Evolutionary conservation across 2,888 invertebrate species (phyloP).

Genomic region (Pycnomerus fuliginosus): DNA sequence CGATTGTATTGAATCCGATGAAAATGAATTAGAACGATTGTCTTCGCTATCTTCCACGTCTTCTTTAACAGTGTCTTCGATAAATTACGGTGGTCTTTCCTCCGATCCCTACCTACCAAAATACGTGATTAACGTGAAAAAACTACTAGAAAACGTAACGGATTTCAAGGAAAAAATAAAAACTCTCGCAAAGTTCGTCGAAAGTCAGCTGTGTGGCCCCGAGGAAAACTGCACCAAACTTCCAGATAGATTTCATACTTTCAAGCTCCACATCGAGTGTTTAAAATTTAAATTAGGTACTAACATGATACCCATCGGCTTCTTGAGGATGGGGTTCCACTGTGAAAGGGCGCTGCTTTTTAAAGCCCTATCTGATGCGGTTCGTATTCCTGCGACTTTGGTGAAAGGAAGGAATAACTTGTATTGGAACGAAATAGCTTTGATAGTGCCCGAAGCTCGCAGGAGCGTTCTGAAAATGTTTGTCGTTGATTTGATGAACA

Average conservation of each 20-base stretch:
- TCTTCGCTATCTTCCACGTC: background rate
- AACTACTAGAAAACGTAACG: conserved; percentile 22
- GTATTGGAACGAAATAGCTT: conserved; percentile 51
- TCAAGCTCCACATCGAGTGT: conserved; percentile 36
- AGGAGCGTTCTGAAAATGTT: conserved; percentile 41
- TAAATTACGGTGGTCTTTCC: conserved; percentile 34
- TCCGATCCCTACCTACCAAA: conserved; percentile 36
- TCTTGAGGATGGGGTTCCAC: conserved; percentile 53
- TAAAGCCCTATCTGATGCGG: conserved; percentile 56
- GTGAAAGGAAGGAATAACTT: conserved; percentile 43
- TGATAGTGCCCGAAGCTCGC: conserved; percentile 16
- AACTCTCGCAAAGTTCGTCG: conserved; percentile 39
- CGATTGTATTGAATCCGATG: conserved; percentile 19
- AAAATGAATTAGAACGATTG: background rate
- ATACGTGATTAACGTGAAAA: conserved; percentile 34
- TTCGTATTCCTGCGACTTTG: conserved; percentile 54
- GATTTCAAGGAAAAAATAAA: conserved; percentile 31
- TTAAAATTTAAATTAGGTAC: conserved; percentile 46
- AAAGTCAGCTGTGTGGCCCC: conserved; percentile 39
- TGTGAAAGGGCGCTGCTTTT: conserved; percentile 57
- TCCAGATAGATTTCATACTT: conserved; percentile 37
- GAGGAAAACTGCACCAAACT: conserved; percentile 27
- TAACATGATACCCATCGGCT: conserved; percentile 56
- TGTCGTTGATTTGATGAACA: conserved; percentile 54
- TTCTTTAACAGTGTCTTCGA: conserved; percentile 8